phyloP scores from a whole-genome alignment of 2,113 vertebrate species.

The Burhinus bistriatus region DNA sequence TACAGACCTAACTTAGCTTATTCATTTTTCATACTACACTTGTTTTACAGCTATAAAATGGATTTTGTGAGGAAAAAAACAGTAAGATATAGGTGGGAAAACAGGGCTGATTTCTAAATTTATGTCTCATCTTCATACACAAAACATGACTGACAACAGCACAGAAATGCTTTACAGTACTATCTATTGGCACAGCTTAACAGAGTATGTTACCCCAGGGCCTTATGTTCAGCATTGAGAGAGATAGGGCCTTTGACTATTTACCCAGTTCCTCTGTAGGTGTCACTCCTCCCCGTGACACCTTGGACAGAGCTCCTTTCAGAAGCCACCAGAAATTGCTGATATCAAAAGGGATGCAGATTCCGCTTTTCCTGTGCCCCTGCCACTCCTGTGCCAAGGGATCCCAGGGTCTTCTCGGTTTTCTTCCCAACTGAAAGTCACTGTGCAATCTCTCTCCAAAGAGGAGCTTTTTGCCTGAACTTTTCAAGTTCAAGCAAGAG shows the following conservation, averaged over 20 bases:
- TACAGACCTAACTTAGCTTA: neutral
- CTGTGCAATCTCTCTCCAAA: neutral
- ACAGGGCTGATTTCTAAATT: neutral
- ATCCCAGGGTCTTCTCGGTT: neutral
- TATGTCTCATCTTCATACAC: neutral
- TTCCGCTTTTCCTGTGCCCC: neutral
- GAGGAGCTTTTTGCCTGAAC: neutral
- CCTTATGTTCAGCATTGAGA: neutral
- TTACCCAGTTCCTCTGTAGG: neutral
- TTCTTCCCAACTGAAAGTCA: neutral
- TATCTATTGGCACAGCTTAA: neutral
- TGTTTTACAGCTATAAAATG: neutral
- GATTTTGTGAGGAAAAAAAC: neutral
- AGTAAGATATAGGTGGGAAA: neutral
- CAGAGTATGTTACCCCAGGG: neutral
- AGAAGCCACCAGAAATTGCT: neutral
- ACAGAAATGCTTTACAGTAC: neutral
- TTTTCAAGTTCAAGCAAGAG: neutral
- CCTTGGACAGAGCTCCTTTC: neutral
- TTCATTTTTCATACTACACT: neutral
- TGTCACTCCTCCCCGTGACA: neutral
- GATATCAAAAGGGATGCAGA: accelerated
- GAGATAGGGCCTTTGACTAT: neutral
- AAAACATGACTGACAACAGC: neutral
- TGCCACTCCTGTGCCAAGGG: neutral